phyloP scores from a whole-genome alignment of 2,888 invertebrate species.

The Amblyjoppa proteus region DNA sequence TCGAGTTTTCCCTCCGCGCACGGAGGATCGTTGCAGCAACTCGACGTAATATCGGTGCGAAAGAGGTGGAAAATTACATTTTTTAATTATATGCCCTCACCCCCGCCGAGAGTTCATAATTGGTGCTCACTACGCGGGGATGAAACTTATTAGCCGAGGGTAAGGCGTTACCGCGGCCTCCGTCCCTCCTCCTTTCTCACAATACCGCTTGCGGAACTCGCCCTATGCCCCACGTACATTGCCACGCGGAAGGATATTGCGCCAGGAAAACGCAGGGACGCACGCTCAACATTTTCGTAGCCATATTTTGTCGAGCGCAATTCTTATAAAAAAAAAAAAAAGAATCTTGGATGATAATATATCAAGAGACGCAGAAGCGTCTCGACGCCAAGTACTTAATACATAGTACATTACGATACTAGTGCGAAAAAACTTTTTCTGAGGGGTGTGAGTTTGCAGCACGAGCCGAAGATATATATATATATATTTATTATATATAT shows the following conservation, averaged over 20 bases:
- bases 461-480: no score
- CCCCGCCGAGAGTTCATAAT: conserved; percentile 81
- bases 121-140: conserved; percentile 84
- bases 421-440: not conserved
- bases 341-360: not conserved
- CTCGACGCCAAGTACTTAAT: no score
- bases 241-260: conserved; percentile 74
- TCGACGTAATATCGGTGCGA: conserved; percentile 28
- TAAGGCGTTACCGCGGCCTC: conserved; percentile 60
- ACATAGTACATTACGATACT: no score
- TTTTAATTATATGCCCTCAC: conserved; percentile 80
- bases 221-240: conserved; percentile 70
- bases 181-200: conserved; percentile 46
- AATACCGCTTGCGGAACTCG: conserved; percentile 66
- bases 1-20: not conserved
- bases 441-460: not conserved
- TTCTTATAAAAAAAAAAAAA: not conserved
- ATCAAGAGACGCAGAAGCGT: no score
- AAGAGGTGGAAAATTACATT: conserved; percentile 79
- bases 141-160: conserved; percentile 83
- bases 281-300: conserved; percentile 54
- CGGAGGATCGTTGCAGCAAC: conserved; percentile 56
- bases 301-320: not conserved
- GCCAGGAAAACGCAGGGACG: conserved; percentile 74
- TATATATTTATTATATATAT: no score